phyloP scores from a whole-genome alignment of 2,113 vertebrate species.

The Saccopteryx leptura region DNA sequence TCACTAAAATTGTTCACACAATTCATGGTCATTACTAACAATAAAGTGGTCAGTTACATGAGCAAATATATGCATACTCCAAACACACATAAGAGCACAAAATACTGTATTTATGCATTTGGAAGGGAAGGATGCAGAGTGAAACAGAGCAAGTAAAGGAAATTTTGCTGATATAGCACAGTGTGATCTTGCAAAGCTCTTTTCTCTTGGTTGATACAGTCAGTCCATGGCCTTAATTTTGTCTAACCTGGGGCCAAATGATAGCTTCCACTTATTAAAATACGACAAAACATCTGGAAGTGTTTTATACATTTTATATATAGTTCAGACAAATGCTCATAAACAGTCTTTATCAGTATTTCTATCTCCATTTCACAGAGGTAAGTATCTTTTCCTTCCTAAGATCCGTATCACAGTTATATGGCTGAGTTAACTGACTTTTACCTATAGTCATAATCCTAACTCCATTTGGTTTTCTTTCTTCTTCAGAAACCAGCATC shows the following conservation, averaged over 20 bases:
- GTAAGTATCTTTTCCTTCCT: not conserved
- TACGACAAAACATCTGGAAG: not conserved
- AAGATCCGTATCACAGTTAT: fast-evolving
- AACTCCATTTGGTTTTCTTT: not conserved
- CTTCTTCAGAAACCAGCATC: not conserved
- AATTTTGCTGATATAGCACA: not conserved
- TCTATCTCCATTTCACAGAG: not conserved
- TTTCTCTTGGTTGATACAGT: not conserved
- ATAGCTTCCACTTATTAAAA: not conserved
- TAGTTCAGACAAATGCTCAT: not conserved
- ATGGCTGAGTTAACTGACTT: not conserved
- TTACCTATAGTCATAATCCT: not conserved
- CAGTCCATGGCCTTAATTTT: fast-evolving
- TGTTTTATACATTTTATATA: not conserved
- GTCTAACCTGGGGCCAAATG: not conserved
- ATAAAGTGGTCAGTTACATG: not conserved
- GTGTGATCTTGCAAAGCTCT: not conserved
- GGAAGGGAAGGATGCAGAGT: not conserved
- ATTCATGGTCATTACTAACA: not conserved
- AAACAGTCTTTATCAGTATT: not conserved
- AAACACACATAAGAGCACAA: not conserved
- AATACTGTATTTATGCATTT: not conserved
- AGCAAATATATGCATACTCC: not conserved
- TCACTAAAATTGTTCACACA: not conserved
- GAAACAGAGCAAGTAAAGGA: not conserved